phyloP scores from a whole-genome alignment of 2,888 invertebrate species.

The Nephrotoma appendiculata region DNA sequence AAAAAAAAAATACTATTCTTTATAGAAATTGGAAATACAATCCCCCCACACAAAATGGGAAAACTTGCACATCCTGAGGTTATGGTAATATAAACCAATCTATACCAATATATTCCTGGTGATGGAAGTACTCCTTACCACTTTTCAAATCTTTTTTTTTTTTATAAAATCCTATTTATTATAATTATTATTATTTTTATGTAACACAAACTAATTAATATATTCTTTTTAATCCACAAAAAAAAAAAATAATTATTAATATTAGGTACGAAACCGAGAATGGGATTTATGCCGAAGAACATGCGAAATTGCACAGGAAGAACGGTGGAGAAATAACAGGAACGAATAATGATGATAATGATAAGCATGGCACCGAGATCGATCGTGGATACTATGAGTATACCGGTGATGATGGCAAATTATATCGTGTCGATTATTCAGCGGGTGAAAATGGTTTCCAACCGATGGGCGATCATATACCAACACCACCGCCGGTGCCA shows the following conservation, averaged over 20 bases:
- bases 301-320: slow-evolving; percentile 39
- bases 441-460: slow-evolving; percentile 40
- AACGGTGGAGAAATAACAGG: slow-evolving; percentile 12
- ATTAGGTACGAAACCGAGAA: slow-evolving; percentile 40
- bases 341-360: slow-evolving; percentile 15
- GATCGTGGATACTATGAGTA: slow-evolving; percentile 52
- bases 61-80: background rate
- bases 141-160: background rate
- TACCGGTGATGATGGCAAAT: slow-evolving; percentile 45
- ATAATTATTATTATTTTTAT: background rate
- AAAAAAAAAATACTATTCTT: background rate
- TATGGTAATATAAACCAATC: background rate
- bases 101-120: background rate
- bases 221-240: background rate
- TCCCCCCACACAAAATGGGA: background rate
- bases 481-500: slow-evolving; percentile 36
- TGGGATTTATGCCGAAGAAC: slow-evolving; percentile 39
- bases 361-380: slow-evolving; percentile 41
- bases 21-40: background rate
- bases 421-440: slow-evolving; percentile 37
- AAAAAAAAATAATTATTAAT: background rate
- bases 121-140: background rate
- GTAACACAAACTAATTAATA: background rate
- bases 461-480: slow-evolving; percentile 28
- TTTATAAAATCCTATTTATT: background rate